Percentiles rank a stretch among this genome's conserved stretches.
phyloP scores from a whole-genome alignment of 2,888 invertebrate species.

The Megamerina dolium region DNA sequence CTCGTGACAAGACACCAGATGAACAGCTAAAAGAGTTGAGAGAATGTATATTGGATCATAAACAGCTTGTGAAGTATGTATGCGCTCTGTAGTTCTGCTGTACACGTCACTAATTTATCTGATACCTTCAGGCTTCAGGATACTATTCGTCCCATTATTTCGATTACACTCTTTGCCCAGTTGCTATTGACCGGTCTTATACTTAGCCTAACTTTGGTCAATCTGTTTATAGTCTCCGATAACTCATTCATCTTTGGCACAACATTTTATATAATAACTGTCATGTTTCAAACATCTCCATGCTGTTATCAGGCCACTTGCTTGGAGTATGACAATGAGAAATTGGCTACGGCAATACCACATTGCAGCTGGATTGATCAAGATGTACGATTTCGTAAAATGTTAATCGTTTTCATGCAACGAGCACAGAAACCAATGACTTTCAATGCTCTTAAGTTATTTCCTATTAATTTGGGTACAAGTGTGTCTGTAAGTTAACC shows the following conservation, averaged over 20 bases:
- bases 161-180: conserved; percentile 22
- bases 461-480: conserved; percentile 25
- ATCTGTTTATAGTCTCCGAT: conserved; percentile 20
- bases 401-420: conserved; percentile 22
- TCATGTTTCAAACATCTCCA: conserved; percentile 20
- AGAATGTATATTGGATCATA: conserved; percentile 21
- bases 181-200: conserved; percentile 20
- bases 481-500: conserved; percentile 26
- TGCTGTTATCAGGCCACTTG: conserved; percentile 22
- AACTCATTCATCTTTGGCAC: conserved; percentile 18
- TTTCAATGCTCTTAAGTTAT: conserved; percentile 22
- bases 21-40: conserved; percentile 20
- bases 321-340: conserved; percentile 17
- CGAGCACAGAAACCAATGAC: conserved; percentile 17
- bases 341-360: conserved; percentile 18
- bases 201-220: conserved; percentile 20
- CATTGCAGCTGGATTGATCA: conserved; percentile 22
- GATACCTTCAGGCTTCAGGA: conserved; percentile 22
- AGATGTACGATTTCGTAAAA: conserved; percentile 14
- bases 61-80: conserved; percentile 16
- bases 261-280: conserved; percentile 17
- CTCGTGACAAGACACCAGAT: too few relatives aligned
- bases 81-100: too few relatives aligned
- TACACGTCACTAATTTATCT: too few relatives aligned
- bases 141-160: conserved; percentile 23